Evolutionary conservation across 1,140 invertebrate species (phyloP).

Genomic region (Leptinotarsa texana): DNA sequence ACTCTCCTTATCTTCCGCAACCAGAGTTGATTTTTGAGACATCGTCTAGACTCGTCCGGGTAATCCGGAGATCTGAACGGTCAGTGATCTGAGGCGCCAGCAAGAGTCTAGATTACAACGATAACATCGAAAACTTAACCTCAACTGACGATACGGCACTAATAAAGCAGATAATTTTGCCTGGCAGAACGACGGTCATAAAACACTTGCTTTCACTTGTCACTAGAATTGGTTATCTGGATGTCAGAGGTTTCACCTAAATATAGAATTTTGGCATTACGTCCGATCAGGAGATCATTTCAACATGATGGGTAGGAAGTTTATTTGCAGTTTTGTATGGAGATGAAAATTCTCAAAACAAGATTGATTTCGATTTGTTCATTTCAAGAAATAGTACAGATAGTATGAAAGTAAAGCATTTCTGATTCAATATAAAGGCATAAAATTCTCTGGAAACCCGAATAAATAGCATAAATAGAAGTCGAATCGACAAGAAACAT

Average conservation of each 20-base stretch:
- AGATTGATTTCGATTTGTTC: too few species aligned
- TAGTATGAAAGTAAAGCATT: too few species aligned
- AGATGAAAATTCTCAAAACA: too few species aligned
- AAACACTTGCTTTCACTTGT: neutral
- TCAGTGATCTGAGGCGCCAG: neutral
- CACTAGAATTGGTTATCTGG: neutral
- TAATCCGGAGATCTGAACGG: conserved; percentile 1
- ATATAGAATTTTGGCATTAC: neutral
- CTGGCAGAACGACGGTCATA: neutral
- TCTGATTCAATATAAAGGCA: too few species aligned
- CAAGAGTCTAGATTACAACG: neutral
- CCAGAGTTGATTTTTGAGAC: neutral
- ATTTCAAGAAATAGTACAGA: too few species aligned
- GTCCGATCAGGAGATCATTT: too few species aligned
- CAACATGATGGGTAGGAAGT: too few species aligned
- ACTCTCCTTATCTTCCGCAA: neutral
- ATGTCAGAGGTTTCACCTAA: neutral
- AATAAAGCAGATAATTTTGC: conserved; percentile 8
- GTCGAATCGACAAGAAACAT: too few species aligned
- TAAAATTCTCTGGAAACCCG: too few species aligned
- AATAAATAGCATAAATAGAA: too few species aligned
- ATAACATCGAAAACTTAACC: neutral
- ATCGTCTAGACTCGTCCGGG: neutral
- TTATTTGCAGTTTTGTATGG: too few species aligned
- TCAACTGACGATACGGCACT: conserved; percentile 2